Percentiles rank a stretch among this genome's conserved stretches.
phyloP scores from a whole-genome alignment of 2,888 invertebrate genomes.

The Plemyria rubiginata region DNA sequence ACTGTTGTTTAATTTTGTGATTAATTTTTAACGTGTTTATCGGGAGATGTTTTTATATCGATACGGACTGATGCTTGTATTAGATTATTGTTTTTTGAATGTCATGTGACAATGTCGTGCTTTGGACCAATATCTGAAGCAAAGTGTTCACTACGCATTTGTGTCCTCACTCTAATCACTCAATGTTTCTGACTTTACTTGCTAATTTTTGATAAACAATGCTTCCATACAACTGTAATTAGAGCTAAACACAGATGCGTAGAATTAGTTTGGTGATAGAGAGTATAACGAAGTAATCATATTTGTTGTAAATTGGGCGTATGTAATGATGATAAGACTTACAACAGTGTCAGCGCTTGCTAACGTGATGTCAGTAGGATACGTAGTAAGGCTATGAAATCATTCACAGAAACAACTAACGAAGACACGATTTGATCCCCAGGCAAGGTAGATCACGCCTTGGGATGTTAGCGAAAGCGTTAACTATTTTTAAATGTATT shows the following conservation, averaged over 20 bases:
- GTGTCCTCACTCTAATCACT: conserved; percentile 13
- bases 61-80: conserved; percentile 32
- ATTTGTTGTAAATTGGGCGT: conserved; percentile 29
- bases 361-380: conserved; percentile 7
- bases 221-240: conserved; percentile 1
- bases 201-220: neutral
- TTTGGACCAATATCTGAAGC: conserved; percentile 30
- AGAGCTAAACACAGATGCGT: conserved; percentile 31
- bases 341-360: conserved; percentile 58
- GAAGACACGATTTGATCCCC: neutral
- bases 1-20: conserved; percentile 52
- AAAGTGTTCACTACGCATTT: conserved; percentile 23
- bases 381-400: neutral
- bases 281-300: conserved; percentile 33
- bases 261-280: conserved; percentile 30
- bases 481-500: too few species aligned
- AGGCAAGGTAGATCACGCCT: too few species aligned
- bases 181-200: neutral
- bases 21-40: conserved; percentile 41
- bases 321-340: conserved; percentile 43
- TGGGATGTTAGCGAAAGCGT: too few species aligned
- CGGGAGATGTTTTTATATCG: conserved; percentile 27
- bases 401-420: conserved; percentile 7
- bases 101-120: conserved; percentile 22
- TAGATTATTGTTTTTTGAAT: conserved; percentile 35